Base-by-base conservation (phyloP, 2,113 vertebrate species). In the Piaya cayana region DNA sequence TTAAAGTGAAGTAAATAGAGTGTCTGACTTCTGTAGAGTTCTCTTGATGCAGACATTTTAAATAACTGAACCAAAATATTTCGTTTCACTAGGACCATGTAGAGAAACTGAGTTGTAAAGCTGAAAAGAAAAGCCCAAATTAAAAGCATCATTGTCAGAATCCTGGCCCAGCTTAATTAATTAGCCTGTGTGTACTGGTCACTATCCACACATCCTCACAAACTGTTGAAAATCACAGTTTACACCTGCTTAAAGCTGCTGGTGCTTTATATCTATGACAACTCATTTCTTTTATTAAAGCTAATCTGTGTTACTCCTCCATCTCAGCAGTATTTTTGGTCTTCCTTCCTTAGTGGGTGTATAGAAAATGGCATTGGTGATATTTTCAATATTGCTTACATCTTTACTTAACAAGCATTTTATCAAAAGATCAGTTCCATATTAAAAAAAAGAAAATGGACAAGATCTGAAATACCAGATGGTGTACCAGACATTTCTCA, bases 11-110 rank as follows among this genome's bases (percentile, higher is more conserved):
- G 42, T 59, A 76, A 90, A 81, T 74, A 55, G 17, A 69, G n/a
- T 77, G 19, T 77, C 60, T 91, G 72, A 22, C 42, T 84, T 86
- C 32, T 83, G 36, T 74, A 70, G 39, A 39, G 50, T 70, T 91
- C 64, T 74, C 93, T 92, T 82, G 68, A 95, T 88, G 62, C n/a
- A 62, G n/a, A 8, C 3, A 22, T 92, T 94, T 94, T n/a, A 90
- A 93, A 21, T 22, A 43, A 26, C 88, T 94, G n/a, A 47, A 3
- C 21, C 16, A 43, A 60, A 50, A 27, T 65, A 12, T 60, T 62
- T 79, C 5, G 74, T 62, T 43, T 63, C 3, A 32, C 74, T 67
- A 55, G 16, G 55, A 50, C 13, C 20, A 59, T 25, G 15, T 52
- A 71, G 42, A n/a, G 29, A 88, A 86, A 53, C 30, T 23, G 30